Conservation (phyloP, 2,888 invertebrate species). For the Thysanoteuthis rhombus region DNA sequence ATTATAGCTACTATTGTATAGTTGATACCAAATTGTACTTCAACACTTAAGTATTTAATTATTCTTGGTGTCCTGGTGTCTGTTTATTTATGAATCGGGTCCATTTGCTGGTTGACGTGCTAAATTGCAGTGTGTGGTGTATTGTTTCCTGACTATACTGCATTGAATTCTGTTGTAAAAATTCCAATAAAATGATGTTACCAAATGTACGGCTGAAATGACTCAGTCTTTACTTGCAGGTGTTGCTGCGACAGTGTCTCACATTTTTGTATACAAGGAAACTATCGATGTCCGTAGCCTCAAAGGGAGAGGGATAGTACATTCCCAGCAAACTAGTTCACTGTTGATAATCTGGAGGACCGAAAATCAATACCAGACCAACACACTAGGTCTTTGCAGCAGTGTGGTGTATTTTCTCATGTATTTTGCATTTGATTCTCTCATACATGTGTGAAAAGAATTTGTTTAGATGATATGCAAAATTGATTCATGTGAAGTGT, state of each 20-base stretch:
- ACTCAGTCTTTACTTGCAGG: slow-evolving; percentile 12
- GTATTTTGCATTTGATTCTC: slow-evolving; percentile 12
- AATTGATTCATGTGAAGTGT: slow-evolving; percentile 12
- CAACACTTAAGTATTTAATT: not conserved
- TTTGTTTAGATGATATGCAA: slow-evolving; percentile 12
- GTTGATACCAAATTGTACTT: not conserved
- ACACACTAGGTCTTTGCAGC: slow-evolving; percentile 12
- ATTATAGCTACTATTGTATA: not conserved
- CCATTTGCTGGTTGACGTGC: not conserved
- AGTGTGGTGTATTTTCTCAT: slow-evolving; percentile 12
- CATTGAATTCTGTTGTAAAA: not conserved
- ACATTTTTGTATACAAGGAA: slow-evolving; percentile 12
- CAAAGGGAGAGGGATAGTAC: not conserved
- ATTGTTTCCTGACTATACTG: not conserved
- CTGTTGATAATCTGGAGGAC: not conserved
- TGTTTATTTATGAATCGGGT: not conserved
- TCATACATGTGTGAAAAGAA: slow-evolving; percentile 12
- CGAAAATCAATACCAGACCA: not conserved
- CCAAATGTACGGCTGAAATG: not conserved
- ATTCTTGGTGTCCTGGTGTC: not conserved
- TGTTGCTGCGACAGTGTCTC: not conserved
- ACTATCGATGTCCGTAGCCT: slow-evolving; percentile 12
- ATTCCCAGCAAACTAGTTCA: slow-evolving; percentile 12
- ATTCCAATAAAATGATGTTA: slow-evolving; percentile 12
- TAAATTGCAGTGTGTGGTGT: slow-evolving; percentile 12